phyloP scores from a whole-genome alignment of 2,888 invertebrate genomes.

The Melipona beecheii region DNA sequence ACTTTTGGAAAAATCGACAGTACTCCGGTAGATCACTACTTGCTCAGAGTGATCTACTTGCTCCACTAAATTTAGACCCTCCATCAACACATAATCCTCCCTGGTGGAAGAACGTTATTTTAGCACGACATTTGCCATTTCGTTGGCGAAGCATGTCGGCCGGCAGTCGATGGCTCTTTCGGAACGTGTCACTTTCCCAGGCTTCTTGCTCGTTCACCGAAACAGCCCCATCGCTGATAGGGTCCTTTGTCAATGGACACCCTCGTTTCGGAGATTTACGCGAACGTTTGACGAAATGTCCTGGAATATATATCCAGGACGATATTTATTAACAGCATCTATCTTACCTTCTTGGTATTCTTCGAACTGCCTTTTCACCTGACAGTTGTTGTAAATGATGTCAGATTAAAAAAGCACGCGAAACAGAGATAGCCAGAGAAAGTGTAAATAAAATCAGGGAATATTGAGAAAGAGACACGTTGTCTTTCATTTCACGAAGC shows the following conservation, averaged over 20 bases:
- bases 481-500: no score
- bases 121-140: conserved; percentile 15
- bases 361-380: no score
- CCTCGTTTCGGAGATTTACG: background rate
- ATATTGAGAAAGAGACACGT: no score
- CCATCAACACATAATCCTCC: background rate
- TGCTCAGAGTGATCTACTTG: background rate
- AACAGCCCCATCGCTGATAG: background rate
- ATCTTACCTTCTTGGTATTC: no score
- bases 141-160: background rate
- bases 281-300: background rate
- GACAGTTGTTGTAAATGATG: no score
- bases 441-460: no score
- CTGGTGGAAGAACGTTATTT: conserved; percentile 10
- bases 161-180: background rate
- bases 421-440: no score
- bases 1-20: background rate
- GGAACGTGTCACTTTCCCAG: background rate
- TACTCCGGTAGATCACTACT: background rate
- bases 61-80: background rate
- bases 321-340: background rate
- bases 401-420: no score
- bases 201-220: conserved; percentile 5
- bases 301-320: background rate
- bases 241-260: background rate